Percentiles rank a stretch among this genome's conserved stretches.
These are phyloP conservation scores for Sebastes umbrosus DNA, from an alignment of 2,797 vertebrate species.

Conservation along the genomic window DNA sequence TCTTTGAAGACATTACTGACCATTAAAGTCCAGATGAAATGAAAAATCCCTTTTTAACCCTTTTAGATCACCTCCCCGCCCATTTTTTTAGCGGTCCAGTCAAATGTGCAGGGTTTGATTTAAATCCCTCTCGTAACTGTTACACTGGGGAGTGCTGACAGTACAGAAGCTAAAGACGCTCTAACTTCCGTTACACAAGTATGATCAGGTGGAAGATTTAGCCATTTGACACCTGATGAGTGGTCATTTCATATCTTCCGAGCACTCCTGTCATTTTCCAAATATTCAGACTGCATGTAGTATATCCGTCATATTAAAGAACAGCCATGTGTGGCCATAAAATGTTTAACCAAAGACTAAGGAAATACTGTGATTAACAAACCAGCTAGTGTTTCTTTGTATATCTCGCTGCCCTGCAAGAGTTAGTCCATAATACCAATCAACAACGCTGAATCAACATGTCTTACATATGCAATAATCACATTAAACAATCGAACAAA, in stretches of 20 bases:
- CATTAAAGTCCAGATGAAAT: background rate
- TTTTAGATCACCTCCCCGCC: too few species aligned
- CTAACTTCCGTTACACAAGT: accelerated
- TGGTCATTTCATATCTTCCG: background rate
- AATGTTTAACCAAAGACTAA: background rate
- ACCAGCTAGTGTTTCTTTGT: background rate
- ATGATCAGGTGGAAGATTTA: background rate
- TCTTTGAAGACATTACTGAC: background rate
- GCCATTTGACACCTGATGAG: background rate
- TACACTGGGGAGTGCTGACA: accelerated
- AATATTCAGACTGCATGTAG: background rate
- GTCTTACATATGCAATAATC: background rate
- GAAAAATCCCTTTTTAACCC: too few species aligned
- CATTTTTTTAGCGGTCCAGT: too few species aligned
- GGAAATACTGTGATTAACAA: background rate
- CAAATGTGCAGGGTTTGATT: too few species aligned
- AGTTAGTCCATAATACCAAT: too few species aligned
- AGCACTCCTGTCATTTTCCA: background rate
- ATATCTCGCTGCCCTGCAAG: too few species aligned
- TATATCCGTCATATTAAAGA: background rate
- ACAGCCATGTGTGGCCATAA: accelerated
- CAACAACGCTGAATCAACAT: too few species aligned
- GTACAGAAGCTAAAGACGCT: too few species aligned
- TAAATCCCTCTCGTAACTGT: too few species aligned
- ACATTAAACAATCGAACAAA: background rate